Evolutionary conservation across 2,797 vertebrate genomes (phyloP), one percentile per base, ranked within the genome.

Genomic region (Coluber constrictor): DNA sequence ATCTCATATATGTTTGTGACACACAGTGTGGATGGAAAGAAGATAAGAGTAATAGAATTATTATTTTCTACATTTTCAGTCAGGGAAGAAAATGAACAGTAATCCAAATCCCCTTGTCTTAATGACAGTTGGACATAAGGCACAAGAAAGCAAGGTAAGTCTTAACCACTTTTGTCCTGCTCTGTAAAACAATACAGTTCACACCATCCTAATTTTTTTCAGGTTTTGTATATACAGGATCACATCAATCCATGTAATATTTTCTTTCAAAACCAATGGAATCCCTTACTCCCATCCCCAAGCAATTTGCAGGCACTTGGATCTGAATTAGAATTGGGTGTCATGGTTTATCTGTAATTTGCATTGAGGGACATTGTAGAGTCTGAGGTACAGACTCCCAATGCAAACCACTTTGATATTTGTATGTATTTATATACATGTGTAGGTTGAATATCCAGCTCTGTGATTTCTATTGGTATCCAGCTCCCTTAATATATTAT

Each of bases 81-180:
- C 98, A 10, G 98, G 98, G 94, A 99, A 99, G 97, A 99, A 99
- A 95, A 98, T 99, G 94, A 99, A 98, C 97, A 99, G 98, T 94
- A 98, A 98, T 88, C 99, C 99, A 90, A 99, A 98, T 95, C 99
- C 99, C 0, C 98, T 98, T 18, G 99, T 99, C 96, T 98, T 98
- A 96, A 98, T 99, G 96, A 99, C 96, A 18, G 98, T 99, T 74
- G 99, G 99, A 94, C 98, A 99, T 97, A 98, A 97, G 90, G 98
- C 98, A 3, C 97, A 96, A 3, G 98, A 99, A 55, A 99, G 99
- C 97, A 99, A 99, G 99, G 99, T 99, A 96, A 98, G 98, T 66
- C n/a, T 2, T 29, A 59, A 0, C 18, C 56, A 12, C 51, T 89
- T 2, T 47, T 47, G 37, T 25, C 37, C 20, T 43, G 11, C 43